Conservation (phyloP, 2,888 invertebrate genomes). For the Ptychoptera albimana region DNA sequence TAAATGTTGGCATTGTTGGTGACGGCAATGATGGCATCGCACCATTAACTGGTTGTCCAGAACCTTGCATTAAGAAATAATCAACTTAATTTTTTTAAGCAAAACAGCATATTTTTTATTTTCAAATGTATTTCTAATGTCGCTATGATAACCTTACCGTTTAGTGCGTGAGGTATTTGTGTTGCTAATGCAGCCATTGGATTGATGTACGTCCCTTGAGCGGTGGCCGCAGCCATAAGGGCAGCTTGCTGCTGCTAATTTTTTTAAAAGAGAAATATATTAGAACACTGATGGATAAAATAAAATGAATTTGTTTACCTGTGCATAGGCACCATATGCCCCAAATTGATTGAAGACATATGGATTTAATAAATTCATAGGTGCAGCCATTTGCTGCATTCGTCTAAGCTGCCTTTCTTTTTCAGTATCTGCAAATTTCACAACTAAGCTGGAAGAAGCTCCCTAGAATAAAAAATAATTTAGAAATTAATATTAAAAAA, state of each 20-base stretch:
- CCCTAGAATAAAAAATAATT: slow-evolving; percentile 50
- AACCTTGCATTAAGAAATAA: slow-evolving; percentile 25
- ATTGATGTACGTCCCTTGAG: slow-evolving; percentile 78
- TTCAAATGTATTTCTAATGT: too few species aligned
- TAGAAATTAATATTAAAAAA: too few species aligned
- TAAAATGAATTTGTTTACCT: slow-evolving; percentile 55
- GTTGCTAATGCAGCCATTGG: slow-evolving; percentile 86
- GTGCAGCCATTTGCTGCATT: slow-evolving; percentile 99
- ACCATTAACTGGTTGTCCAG: slow-evolving; percentile 73
- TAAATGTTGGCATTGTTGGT: slow-evolving; percentile 89
- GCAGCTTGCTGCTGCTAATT: slow-evolving; percentile 77
- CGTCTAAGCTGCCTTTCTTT: slow-evolving; percentile 97
- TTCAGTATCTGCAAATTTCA: slow-evolving; percentile 99
- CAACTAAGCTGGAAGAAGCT: slow-evolving; percentile 96
- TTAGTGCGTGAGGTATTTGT: slow-evolving; percentile 67
- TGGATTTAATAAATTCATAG: slow-evolving; percentile 93
- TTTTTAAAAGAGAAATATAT: too few species aligned
- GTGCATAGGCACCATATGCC: slow-evolving; percentile 88
- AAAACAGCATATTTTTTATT: too few species aligned
- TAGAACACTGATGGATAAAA: too few species aligned
- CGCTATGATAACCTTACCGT: slow-evolving; percentile 40
- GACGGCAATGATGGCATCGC: slow-evolving; percentile 83
- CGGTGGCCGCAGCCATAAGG: slow-evolving; percentile 82
- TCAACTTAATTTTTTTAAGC: too few species aligned
- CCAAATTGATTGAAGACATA: slow-evolving; percentile 94